Conservation (phyloP, 2,888 invertebrate genomes). For the Hyppa rectilinea region DNA sequence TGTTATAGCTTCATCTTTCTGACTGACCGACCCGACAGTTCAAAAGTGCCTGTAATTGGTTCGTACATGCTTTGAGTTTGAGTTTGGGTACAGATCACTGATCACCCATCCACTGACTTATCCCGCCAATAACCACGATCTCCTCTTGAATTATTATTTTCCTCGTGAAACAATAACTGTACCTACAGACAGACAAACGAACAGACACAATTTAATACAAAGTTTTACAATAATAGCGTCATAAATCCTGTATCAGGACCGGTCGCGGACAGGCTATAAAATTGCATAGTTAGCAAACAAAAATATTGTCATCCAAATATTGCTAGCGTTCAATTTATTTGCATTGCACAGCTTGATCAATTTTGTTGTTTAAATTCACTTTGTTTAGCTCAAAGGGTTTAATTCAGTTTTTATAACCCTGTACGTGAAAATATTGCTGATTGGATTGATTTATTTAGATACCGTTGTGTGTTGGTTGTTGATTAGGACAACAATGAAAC, state of each 20-base stretch:
- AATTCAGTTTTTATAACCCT: slow-evolving; percentile 45
- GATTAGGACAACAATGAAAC: neutral
- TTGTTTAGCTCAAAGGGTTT: slow-evolving; percentile 52
- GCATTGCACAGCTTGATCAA: slow-evolving; percentile 36
- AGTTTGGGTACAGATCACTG: too few relatives aligned
- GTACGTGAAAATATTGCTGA: slow-evolving; percentile 32
- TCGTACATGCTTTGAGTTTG: too few relatives aligned
- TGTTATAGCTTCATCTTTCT: too few relatives aligned
- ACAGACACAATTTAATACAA: neutral
- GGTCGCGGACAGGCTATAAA: slow-evolving; percentile 41
- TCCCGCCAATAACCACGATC: too few relatives aligned
- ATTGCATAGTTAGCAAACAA: slow-evolving; percentile 49
- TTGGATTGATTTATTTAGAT: slow-evolving; percentile 26
- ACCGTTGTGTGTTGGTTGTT: neutral
- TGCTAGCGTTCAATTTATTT: slow-evolving; percentile 57
- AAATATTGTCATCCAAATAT: slow-evolving; percentile 62
- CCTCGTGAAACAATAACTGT: neutral
- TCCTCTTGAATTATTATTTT: too few relatives aligned
- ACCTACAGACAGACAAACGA: neutral
- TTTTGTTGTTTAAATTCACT: slow-evolving; percentile 37
- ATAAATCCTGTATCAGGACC: slow-evolving; percentile 43
- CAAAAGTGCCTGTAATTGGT: too few relatives aligned
- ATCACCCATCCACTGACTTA: too few relatives aligned
- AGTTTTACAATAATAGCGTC: slow-evolving; percentile 21
- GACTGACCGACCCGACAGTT: too few relatives aligned